Conservation (phyloP, 2,113 vertebrate genomes). For the Chaenocephalus aceratus region DNA sequence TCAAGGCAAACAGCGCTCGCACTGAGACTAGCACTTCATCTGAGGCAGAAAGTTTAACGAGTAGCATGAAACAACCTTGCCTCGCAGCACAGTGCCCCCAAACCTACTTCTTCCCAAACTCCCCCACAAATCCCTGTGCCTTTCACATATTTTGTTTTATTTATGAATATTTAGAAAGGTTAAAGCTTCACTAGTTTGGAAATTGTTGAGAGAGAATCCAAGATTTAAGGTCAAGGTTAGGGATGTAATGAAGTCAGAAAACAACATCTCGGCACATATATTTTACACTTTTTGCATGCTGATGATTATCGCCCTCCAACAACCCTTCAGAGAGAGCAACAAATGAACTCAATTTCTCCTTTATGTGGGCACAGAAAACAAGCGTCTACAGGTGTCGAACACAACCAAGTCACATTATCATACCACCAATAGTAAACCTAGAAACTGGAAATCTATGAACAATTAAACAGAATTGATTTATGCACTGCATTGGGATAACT, state of each 20-base stretch:
- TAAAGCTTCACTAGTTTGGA: conserved; percentile 62
- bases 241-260: conserved; percentile 57
- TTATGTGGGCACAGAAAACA: conserved; percentile 19
- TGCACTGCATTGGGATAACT: conserved; percentile 24
- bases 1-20: conserved; percentile 50
- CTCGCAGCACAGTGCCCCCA: conserved; percentile 42
- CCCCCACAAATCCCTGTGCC: conserved; percentile 15
- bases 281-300: conserved; percentile 49
- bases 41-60: conserved; percentile 47
- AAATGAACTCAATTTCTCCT: conserved; percentile 3
- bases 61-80: conserved; percentile 36
- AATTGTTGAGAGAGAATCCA: conserved; percentile 59
- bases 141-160: conserved; percentile 55
- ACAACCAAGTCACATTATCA: not conserved
- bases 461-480: conserved; percentile 19
- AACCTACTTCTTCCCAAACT: conserved; percentile 20
- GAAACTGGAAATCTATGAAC: conserved; percentile 1
- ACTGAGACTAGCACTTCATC: conserved; percentile 26
- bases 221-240: conserved; percentile 57
- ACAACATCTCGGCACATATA: conserved; percentile 39
- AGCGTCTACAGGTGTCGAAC: conserved; percentile 27
- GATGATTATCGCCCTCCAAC: conserved; percentile 52
- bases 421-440: conserved; percentile 11
- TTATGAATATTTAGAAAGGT: conserved; percentile 75
- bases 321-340: conserved; percentile 33